Percentiles rank a stretch among this genome's conserved stretches.
These are phyloP conservation scores for Drosophila putrida DNA, from an alignment of 2,888 invertebrate genomes.

Conservation along the genomic window DNA sequence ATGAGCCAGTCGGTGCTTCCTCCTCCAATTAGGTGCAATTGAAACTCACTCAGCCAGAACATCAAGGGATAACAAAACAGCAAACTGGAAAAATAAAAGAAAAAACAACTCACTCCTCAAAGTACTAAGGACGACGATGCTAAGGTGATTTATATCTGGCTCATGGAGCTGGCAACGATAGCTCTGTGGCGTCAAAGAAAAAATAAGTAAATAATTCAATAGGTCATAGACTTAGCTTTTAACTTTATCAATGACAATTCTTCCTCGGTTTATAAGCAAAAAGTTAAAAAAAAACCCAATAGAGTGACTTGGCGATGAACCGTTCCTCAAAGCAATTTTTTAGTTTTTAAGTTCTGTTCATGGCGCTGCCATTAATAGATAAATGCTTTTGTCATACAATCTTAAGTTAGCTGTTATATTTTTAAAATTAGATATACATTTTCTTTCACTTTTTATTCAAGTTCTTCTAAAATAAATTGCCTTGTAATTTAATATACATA, in stretches of 20 bases:
- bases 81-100: slow-evolving; percentile 28
- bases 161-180: slow-evolving; percentile 64
- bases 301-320: slow-evolving; percentile 35
- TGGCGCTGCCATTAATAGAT: slow-evolving; percentile 66
- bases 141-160: slow-evolving; percentile 74
- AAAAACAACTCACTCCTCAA: slow-evolving; percentile 75
- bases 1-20: slow-evolving; percentile 73
- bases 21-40: slow-evolving; percentile 69
- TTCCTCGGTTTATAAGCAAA: slow-evolving; percentile 73
- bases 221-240: slow-evolving; percentile 81
- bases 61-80: slow-evolving; percentile 22
- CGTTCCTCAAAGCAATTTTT: slow-evolving; percentile 67
- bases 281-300: slow-evolving; percentile 18
- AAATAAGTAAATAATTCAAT: slow-evolving; percentile 73
- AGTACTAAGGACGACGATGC: slow-evolving; percentile 79
- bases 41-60: slow-evolving; percentile 36
- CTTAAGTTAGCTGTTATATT: slow-evolving; percentile 75
- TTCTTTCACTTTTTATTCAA: slow-evolving; percentile 48
- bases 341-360: slow-evolving; percentile 64
- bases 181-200: slow-evolving; percentile 67
- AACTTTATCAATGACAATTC: slow-evolving; percentile 69
- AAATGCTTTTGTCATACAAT: slow-evolving; percentile 78
- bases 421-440: slow-evolving; percentile 48
- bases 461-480: slow-evolving; percentile 68
- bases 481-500: slow-evolving; percentile 58